A percentile compares a stretch with the other conserved stretches of the same genome.
Evolutionary conservation across 2,888 invertebrate species (phyloP).

Genomic region (Epinotia brunnichana): DNA sequence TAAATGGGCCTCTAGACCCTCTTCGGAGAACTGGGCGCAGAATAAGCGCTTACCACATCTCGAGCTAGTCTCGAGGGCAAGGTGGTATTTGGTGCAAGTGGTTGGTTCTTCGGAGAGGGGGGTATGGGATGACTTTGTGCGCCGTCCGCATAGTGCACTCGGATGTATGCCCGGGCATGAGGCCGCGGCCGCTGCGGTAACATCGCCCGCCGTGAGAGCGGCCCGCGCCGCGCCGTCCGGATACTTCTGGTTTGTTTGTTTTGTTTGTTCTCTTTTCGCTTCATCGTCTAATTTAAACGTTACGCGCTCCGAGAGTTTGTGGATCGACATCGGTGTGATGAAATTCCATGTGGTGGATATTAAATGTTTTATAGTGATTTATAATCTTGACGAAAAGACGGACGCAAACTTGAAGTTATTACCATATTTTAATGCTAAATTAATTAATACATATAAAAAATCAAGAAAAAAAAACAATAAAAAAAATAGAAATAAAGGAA

Average conservation of each 20-base stretch:
- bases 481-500: constrained; percentile 82
- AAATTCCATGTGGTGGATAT: constrained; percentile 66
- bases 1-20: constrained; percentile 55
- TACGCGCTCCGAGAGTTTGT: constrained; percentile 65
- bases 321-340: constrained; percentile 63
- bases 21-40: constrained; percentile 49
- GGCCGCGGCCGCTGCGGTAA: background rate
- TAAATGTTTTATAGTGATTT: constrained; percentile 66
- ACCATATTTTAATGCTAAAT: constrained; percentile 84
- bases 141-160: constrained; percentile 43
- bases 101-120: constrained; percentile 19
- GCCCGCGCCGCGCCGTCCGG: constrained; percentile 54
- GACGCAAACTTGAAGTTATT: constrained; percentile 80
- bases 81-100: background rate
- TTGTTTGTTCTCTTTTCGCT: constrained; percentile 81
- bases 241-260: constrained; percentile 80
- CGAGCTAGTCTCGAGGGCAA: background rate
- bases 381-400: constrained; percentile 70
- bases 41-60: constrained; percentile 17
- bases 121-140: constrained; percentile 15
- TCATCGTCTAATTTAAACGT: constrained; percentile 64
- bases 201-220: constrained; percentile 43
- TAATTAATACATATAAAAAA: constrained; percentile 75
- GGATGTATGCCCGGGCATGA: constrained; percentile 43
- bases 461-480: constrained; percentile 69